A percentile compares a stretch with the other conserved stretches of the same genome.
These are phyloP conservation scores for Pluvianellus socialis DNA, from an alignment of 2,113 vertebrate species.

Conservation along the genomic window DNA sequence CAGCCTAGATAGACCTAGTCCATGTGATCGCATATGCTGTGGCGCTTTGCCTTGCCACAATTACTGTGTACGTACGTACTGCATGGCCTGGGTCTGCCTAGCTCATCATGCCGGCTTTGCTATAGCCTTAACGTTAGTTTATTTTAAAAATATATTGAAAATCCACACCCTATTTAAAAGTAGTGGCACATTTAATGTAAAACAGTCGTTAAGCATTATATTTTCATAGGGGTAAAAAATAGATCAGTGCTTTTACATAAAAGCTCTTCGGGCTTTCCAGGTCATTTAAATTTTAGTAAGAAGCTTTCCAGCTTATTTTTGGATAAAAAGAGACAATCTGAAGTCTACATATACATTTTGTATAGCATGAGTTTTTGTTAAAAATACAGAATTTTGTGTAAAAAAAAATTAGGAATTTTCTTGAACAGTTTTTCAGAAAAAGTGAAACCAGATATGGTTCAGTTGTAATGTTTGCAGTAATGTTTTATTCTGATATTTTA, in stretches of 20 bases:
- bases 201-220: not conserved
- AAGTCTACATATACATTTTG: not conserved
- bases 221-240: not conserved
- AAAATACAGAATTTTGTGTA: not conserved
- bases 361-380: not conserved
- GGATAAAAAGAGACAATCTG: not conserved
- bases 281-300: not conserved
- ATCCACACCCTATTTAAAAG: not conserved
- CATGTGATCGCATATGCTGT: not conserved
- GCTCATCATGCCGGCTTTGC: conserved; percentile 8
- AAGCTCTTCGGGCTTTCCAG: not conserved
- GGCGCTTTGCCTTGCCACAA: not conserved
- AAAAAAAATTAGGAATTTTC: not conserved
- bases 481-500: not conserved
- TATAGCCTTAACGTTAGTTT: not conserved
- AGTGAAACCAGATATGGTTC: not conserved
- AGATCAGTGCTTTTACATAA: not conserved
- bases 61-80: not conserved
- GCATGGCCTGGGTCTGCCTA: not conserved
- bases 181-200: not conserved
- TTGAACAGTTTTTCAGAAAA: not conserved
- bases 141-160: not conserved
- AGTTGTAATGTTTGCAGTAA: not conserved
- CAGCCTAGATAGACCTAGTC: not conserved
- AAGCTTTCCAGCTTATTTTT: not conserved